Percentiles rank a stretch among this genome's conserved stretches.
Conservation (phyloP, 2,797 vertebrate genomes). For the Sebastiscus albofasciatus region DNA sequence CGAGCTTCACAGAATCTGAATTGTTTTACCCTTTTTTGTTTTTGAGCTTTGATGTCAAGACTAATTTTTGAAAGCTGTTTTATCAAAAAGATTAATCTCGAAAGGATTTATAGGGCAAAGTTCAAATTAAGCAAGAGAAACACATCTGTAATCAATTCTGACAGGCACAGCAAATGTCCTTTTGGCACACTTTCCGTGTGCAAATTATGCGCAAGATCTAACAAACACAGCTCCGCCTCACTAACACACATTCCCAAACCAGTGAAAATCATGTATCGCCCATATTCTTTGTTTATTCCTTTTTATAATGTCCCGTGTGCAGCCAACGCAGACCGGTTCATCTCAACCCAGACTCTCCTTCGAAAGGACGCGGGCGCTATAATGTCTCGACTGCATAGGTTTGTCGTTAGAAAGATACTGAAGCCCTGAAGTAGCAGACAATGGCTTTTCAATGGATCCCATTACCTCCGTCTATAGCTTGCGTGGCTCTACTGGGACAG, state of each 20-base stretch:
- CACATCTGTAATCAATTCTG: conserved; percentile 37
- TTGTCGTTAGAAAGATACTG: conserved; percentile 71
- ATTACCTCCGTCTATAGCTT: conserved; percentile 74
- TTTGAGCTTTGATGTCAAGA: conserved; percentile 7
- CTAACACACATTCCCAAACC: conserved; percentile 16
- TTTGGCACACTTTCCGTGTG: conserved; percentile 27
- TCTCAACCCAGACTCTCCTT: not conserved
- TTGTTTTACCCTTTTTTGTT: not conserved
- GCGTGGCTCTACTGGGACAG: conserved; percentile 69
- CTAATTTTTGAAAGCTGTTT: conserved; percentile 12
- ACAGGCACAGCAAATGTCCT: conserved; percentile 39
- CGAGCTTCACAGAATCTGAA: not conserved
- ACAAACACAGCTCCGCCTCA: conserved; percentile 10
- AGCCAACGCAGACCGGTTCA: not conserved
- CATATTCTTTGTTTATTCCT: conserved; percentile 14
- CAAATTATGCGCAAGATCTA: not conserved
- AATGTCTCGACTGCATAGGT: conserved; percentile 60
- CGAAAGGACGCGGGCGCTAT: not conserved
- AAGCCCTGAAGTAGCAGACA: conserved; percentile 65
- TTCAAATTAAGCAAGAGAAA: conserved; percentile 42
- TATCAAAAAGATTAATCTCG: conserved; percentile 26
- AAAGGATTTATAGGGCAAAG: conserved; percentile 37
- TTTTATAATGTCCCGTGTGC: not conserved
- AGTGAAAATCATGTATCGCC: not conserved
- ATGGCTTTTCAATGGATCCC: conserved; percentile 79